Base-by-base conservation (phyloP, 2,888 invertebrate species). In the Hemicrepidius hirtus region DNA sequence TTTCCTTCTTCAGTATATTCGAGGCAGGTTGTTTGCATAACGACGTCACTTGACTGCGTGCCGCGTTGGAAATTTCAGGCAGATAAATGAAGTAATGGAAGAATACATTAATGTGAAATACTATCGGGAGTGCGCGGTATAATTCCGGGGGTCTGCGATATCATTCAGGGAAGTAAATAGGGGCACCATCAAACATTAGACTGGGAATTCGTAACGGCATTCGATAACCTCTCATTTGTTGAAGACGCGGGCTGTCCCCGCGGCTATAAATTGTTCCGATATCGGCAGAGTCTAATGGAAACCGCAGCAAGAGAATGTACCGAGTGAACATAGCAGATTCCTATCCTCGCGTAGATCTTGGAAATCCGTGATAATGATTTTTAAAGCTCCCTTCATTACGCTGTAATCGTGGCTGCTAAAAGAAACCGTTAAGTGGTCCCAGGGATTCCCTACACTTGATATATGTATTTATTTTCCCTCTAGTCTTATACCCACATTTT, bases 381-480 rank as follows among this genome's bases (percentile, higher is more conserved):
- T 77, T 79, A 79, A 79, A 80, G 78, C 79, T 79, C 71, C 75
- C 77, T 79, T 78, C 80, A 78, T 80, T 77, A 79, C 75, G 63
- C 70, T 50, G 73, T 79, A 80, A 80, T 80, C 78, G 78, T 70
- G 62, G 65, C 60, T 71, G 73, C 65, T 40, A 67, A 70, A 74
- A 69, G 62, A 74, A 74, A 65, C 53, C 65, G 72, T 72, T 72
- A 72, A 72, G 63, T 68, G 63, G 57, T 72, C 60, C 46, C 21
- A 46, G 57, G 64, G 67, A 62, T 67, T 68, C 46, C 20, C 49
- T 13, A 40, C 53, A 62, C 60, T 67, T 67, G 71, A 71, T 71
- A 68, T 67, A 71, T 66, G 62, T 71, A 62, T 67, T 62, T 71
- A 41, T 68, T 71, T 68, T 35, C 68, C 37, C 53, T 3, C 1